Base-by-base conservation (phyloP, 2,888 invertebrate genomes). In the Neria commutata region DNA sequence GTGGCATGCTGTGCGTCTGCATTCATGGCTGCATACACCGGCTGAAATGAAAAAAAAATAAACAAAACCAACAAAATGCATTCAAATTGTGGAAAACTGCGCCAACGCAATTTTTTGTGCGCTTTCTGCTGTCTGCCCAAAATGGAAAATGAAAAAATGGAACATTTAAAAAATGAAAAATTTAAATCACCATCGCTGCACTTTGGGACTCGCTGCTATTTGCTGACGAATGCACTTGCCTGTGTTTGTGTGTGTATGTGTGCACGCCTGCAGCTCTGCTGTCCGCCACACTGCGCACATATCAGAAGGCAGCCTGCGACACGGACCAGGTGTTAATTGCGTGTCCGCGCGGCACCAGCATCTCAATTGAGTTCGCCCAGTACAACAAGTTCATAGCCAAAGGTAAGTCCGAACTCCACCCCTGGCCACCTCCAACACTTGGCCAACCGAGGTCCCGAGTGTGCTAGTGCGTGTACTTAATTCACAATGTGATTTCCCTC, bases 341-440 rank as follows among this genome's bases (percentile, higher is more conserved):
- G 75, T 98, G 98, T 81, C 97, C 97, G n/a, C 85, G 90, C 52
- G 94, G 94, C 60, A 97, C 97, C 40, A 92, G 93, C 73, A 95
- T 98, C 78, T 90, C 91, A 72, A 91, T 96, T 71, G 91, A 94
- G 76, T 86, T 93, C 71, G 95, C 95, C 19, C 92, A 93, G 79
- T 95, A 94, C 69, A 81, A 79, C 70, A 79, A 78, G 67, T 76
- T 78, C 54, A 73, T 77, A 60, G 74, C 76, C 51, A 79, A 76
- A 73, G 80, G 81, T 81, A 70, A 76, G 76, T 70, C 14, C 16
- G 8, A n/a, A n/a, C n/a, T n/a, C n/a, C n/a, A n/a, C n/a, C n/a
- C 17, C n/a, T 37, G n/a, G 37, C 2, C 5, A 17, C 4, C 11
- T 14, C 37, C 37, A n/a, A 34, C n/a, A 14, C 11, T 34, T n/a